Evolutionary conservation across 2,113 vertebrate genomes (phyloP).

Genomic region (Condylura cristata): DNA sequence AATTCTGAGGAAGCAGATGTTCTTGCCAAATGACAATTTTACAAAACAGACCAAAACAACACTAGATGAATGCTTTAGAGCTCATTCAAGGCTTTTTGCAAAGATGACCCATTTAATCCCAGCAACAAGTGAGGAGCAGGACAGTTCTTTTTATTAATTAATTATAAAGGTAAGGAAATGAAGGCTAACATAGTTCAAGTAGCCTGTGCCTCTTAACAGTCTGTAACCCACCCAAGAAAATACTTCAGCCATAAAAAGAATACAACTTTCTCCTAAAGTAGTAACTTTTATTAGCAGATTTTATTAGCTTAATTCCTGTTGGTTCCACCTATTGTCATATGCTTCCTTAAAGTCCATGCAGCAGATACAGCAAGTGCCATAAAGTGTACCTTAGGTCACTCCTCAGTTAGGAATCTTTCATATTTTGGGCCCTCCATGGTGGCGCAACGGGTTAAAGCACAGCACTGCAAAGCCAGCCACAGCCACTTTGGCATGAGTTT

Average conservation of each 20-base stretch:
- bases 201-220: neutral
- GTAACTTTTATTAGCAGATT: neutral
- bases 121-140: neutral
- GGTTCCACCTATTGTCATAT: neutral
- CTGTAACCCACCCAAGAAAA: neutral
- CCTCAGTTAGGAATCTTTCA: neutral
- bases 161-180: neutral
- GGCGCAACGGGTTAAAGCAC: too few species aligned
- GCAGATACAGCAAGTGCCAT: neutral
- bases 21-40: conserved; percentile 28
- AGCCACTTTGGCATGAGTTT: too few species aligned
- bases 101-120: neutral
- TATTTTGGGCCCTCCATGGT: too few species aligned
- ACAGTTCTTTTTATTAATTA: neutral
- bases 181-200: neutral
- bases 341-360: neutral
- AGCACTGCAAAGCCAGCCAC: too few species aligned
- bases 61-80: neutral
- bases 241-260: neutral
- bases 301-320: fast-evolving
- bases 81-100: neutral
- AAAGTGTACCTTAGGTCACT: neutral
- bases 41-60: neutral
- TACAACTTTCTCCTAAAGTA: neutral
- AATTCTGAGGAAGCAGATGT: conserved; percentile 31